These are phyloP conservation scores for Microcaecilia unicolor DNA, from an alignment of 2,797 vertebrate genomes.

Conservation along the genomic window DNA sequence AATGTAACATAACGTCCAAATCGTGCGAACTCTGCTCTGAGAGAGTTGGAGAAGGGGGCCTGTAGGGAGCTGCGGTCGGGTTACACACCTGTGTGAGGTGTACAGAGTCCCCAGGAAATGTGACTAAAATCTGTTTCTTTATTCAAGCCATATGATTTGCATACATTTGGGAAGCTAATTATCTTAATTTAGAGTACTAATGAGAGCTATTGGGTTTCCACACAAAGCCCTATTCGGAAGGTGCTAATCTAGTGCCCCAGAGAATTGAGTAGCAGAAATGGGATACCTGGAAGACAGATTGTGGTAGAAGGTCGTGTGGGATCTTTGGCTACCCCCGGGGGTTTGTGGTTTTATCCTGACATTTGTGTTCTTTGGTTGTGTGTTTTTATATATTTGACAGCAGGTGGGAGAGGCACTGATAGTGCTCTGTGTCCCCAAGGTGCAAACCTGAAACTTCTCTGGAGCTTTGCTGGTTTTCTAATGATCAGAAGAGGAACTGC, in stretches of 20 bases:
- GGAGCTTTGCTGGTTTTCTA: too few relatives aligned
- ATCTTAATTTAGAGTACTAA: slow-evolving; percentile 41
- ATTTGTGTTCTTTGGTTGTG: neutral
- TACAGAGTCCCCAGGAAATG: slow-evolving; percentile 18
- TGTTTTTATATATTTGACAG: too few relatives aligned
- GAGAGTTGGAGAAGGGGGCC: too few relatives aligned
- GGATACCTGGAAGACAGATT: slow-evolving; percentile 17
- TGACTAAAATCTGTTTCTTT: slow-evolving; percentile 19
- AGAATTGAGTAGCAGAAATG: too few relatives aligned
- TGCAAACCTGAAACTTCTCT: too few relatives aligned
- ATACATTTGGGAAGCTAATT: slow-evolving; percentile 41
- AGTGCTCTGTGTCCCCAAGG: too few relatives aligned
- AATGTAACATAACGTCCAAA: too few relatives aligned
- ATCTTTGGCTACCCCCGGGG: neutral
- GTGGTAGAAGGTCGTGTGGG: slow-evolving; percentile 4
- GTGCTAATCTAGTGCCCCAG: slow-evolving; percentile 23
- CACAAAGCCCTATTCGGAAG: slow-evolving; percentile 30
- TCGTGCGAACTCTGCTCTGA: too few relatives aligned
- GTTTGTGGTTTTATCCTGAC: slow-evolving; percentile 9
- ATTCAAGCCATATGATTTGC: slow-evolving; percentile 34
- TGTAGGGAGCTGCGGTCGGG: neutral
- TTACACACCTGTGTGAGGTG: too few relatives aligned
- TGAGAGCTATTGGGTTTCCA: slow-evolving; percentile 39
- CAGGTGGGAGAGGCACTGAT: too few relatives aligned
- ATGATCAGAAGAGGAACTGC: too few relatives aligned